Evolutionary conservation across 2,797 vertebrate species (phyloP), one percentile per base, ranked within the genome.

Genomic region (Syndactyla subalaris): DNA sequence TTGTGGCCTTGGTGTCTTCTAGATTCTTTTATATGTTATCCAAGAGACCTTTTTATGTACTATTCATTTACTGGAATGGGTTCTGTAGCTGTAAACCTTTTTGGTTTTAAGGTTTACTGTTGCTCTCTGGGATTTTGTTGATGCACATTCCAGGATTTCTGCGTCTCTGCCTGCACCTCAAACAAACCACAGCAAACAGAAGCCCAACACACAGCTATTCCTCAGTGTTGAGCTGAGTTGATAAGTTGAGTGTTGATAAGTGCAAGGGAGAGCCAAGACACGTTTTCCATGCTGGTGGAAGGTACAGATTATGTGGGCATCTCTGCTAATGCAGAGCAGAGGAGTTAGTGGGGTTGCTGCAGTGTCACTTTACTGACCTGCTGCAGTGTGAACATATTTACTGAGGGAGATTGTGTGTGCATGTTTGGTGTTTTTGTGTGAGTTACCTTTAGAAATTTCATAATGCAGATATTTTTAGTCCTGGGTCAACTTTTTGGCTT

Each of bases 131-230:
- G 36, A 30, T 75, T 58, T 63, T 0, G 1, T 20, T 41, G 38
- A 19, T 68, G n/a, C 14, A 6, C 2, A 0, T 11, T 1, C 20
- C 46, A 46, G 15, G 55, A 10, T 86, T 63, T 12, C 27, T 2
- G 1, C 1, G 2, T 52, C 19, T 48, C 29, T 83, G 5, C n/a
- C 16, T 19, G 1, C 5, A 0, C 27, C 7, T 22, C 29, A 55
- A 29, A 52, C 14, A 39, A 32, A 4, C 1, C 5, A 21, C 8
- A 70, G 36, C 14, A 68, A 59, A 52, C 0, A 0, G 18, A 75
- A 81, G 5, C 34, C 16, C 18, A 34, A 10, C 6, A 17, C 0
- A 0, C 4, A 19, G 23, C 17, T 45, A 7, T 8, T 83, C 21
- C 36, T 30, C 45, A 32, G 6, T 36, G 9, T 54, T 30, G 34